Evolutionary conservation across 2,113 vertebrate genomes (phyloP), one percentile per base, ranked within the genome.

Genomic region (Oophaga pumilio): DNA sequence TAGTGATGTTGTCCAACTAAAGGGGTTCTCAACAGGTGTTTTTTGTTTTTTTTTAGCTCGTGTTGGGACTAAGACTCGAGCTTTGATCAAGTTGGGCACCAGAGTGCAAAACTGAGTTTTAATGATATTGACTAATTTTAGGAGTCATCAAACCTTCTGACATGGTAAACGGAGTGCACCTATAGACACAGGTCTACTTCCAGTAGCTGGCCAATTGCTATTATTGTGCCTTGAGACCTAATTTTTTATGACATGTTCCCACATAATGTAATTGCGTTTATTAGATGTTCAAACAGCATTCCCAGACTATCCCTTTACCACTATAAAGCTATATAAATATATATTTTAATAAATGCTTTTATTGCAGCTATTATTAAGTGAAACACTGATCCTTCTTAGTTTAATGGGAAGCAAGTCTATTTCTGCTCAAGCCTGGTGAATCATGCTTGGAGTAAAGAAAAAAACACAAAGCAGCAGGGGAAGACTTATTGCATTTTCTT

Each of bases 321-420:
- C 50, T 79, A 78, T 86, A 79, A 86, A 86, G 59, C 85, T 86
- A 86, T 79, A 66, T 77, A 86, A 79, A 79, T 79, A 86, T 68
- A 79, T 86, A 86, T 86, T 86, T 86, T 78, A 86, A 86, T 86
- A 86, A 68, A 86, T 86, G 85, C 76, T 79, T 86, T 86, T 86
- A 86, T 86, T 78, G 85, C 85, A 69, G 76, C 85, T 77, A 86
- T 86, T 78, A 86, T 86, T 79, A 79, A 86, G 60, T 26, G 74
- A 78, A 86, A 86, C 60, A 28, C 76, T 68, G 85, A 86, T 86
- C 84, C 84, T 77, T 76, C 57, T 85, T 91, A 90, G 90, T 89
- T 93, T 83, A 83, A 68, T 89, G 88, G 90, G 91, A 92, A 92
- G 85, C 89, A 90, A 82, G 77, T 62, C 12, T 91, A 91, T 94